Conservation (phyloP, 2,888 invertebrate species). For the Zelleria hepariella region DNA sequence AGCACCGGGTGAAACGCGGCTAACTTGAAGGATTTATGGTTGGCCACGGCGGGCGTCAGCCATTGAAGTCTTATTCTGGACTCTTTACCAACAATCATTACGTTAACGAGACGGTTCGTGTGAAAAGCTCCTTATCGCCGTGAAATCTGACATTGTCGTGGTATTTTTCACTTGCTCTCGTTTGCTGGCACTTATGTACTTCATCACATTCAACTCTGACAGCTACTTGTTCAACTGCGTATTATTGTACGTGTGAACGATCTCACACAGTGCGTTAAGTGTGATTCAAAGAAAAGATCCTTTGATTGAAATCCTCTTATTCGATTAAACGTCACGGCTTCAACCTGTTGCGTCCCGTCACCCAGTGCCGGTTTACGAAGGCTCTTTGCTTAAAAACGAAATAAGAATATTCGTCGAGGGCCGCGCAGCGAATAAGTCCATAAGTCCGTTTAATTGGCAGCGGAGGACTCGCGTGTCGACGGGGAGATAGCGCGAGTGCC, state of each 20-base stretch:
- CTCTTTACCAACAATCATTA: neutral
- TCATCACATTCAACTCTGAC: neutral
- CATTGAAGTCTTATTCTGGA: neutral
- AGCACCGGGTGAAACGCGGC: constrained; percentile 19
- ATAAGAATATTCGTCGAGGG: neutral
- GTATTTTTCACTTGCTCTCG: neutral
- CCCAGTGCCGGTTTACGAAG: neutral
- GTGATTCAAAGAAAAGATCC: neutral
- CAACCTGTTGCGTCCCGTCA: neutral
- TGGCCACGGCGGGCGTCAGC: constrained; percentile 19
- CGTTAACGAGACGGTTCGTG: neutral
- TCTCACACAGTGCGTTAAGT: neutral
- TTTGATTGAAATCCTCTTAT: neutral
- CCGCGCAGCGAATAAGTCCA: neutral
- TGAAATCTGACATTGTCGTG: neutral
- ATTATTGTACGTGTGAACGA: neutral
- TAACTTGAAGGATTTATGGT: constrained; percentile 41
- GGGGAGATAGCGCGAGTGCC: neutral
- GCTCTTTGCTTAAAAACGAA: neutral
- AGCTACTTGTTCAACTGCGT: neutral
- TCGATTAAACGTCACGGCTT: neutral
- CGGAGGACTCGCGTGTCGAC: neutral
- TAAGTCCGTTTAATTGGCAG: constrained; percentile 4
- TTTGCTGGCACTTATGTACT: neutral
- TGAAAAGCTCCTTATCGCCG: neutral